These are phyloP conservation scores for Luperina nickerlii DNA, from an alignment of 2,888 invertebrate genomes.

Conservation along the genomic window DNA sequence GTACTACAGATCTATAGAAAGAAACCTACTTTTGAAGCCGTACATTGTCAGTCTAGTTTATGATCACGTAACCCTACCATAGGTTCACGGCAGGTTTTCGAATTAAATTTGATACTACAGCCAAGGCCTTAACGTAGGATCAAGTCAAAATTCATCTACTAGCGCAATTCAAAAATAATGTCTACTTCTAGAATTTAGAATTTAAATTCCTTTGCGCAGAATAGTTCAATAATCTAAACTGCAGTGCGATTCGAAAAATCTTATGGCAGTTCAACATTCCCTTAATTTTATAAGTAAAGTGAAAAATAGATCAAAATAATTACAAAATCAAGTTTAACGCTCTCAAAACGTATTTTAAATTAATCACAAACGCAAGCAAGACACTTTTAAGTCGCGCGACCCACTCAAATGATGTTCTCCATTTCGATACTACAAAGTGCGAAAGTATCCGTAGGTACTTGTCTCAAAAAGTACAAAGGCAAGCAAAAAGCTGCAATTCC, in stretches of 20 bases:
- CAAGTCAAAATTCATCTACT: background rate
- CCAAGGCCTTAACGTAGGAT: background rate
- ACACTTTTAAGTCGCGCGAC: background rate
- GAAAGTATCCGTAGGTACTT: too few species aligned
- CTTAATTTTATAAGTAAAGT: background rate
- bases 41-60: conserved; percentile 53
- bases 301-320: background rate
- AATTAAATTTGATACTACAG: conserved; percentile 33
- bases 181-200: background rate
- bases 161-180: background rate
- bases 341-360: background rate
- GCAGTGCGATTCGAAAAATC: background rate
- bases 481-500: background rate
- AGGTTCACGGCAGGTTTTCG: conserved; percentile 23
- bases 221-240: too few species aligned
- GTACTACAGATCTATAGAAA: conserved; percentile 1
- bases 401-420: background rate
- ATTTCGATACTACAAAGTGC: background rate
- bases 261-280: background rate
- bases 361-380: background rate
- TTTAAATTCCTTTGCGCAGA: background rate
- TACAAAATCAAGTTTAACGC: background rate
- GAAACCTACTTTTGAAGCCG: conserved; percentile 29
- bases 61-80: conserved; percentile 47
- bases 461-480: background rate